Percentiles rank a stretch among this genome's conserved stretches.
Conservation (phyloP, 2,113 vertebrate species). For the Rana temporaria region DNA sequence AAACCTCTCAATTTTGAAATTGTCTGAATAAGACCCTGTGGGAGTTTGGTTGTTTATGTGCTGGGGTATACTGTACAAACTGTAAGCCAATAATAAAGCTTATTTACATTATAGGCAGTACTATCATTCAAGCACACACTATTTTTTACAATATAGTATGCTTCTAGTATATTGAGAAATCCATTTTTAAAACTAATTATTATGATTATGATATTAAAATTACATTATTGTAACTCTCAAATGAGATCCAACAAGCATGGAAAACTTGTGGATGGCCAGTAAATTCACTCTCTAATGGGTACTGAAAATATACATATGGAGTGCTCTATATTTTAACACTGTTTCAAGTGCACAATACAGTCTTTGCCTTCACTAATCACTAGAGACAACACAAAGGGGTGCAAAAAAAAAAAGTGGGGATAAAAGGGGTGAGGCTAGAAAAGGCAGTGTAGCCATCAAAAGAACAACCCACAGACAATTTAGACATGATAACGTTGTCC, state of each 20-base stretch:
- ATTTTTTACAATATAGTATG: not conserved
- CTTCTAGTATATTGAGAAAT: not conserved
- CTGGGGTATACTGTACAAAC: not conserved
- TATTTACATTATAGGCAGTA: not conserved
- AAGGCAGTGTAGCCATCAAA: conserved; percentile 79
- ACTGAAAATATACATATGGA: not conserved
- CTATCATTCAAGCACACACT: not conserved
- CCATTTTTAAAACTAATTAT: not conserved
- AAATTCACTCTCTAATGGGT: not conserved
- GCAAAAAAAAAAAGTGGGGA: conserved; percentile 65
- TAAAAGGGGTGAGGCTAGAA: conserved; percentile 71
- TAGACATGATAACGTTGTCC: conserved; percentile 55
- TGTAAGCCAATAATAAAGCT: not conserved
- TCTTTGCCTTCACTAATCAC: not conserved
- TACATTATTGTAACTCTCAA: not conserved
- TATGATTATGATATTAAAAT: no score
- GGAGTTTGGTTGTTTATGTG: not conserved
- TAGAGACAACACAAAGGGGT: conserved; percentile 38
- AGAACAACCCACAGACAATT: conserved; percentile 76
- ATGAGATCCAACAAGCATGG: not conserved
- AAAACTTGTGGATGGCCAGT: not conserved
- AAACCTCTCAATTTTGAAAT: not conserved
- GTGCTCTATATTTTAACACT: no score
- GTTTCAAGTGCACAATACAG: no score
- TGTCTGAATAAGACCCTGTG: not conserved